Percentiles rank a stretch among this genome's conserved stretches.
These are phyloP conservation scores for Mesoclemmys tuberculata DNA, from an alignment of 2,113 vertebrate genomes.

Conservation along the genomic window DNA sequence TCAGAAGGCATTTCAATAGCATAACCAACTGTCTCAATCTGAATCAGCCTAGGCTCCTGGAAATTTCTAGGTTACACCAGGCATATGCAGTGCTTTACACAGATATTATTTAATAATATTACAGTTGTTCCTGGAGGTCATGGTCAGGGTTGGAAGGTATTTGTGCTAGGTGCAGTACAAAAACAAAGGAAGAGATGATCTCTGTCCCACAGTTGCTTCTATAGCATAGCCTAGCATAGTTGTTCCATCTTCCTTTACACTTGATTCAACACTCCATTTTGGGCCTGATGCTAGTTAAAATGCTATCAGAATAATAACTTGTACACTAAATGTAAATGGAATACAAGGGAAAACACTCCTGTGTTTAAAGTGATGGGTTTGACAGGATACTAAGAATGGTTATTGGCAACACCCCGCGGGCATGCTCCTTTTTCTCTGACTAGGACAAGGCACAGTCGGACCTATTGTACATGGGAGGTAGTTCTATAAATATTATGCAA, in stretches of 20 bases:
- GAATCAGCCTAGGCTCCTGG: not conserved
- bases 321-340: not conserved
- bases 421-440: not conserved
- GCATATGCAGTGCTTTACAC: not conserved
- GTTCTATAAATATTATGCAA: not conserved
- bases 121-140: not conserved
- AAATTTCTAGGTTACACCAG: not conserved
- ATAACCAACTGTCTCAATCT: not conserved
- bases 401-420: not conserved
- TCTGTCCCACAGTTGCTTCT: not conserved
- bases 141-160: not conserved
- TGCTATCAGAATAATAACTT: not conserved
- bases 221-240: not conserved
- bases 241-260: not conserved
- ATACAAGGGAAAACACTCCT: not conserved
- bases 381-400: not conserved
- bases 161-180: not conserved
- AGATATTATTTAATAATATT: not conserved
- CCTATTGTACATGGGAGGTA: not conserved
- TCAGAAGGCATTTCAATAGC: not conserved
- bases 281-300: not conserved
- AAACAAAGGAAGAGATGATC: not conserved
- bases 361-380: not conserved
- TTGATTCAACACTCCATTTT: not conserved
- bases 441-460: not conserved